Evolutionary conservation across 2,888 invertebrate species (phyloP).

Genomic region (Eutolmus rufibarbis): DNA sequence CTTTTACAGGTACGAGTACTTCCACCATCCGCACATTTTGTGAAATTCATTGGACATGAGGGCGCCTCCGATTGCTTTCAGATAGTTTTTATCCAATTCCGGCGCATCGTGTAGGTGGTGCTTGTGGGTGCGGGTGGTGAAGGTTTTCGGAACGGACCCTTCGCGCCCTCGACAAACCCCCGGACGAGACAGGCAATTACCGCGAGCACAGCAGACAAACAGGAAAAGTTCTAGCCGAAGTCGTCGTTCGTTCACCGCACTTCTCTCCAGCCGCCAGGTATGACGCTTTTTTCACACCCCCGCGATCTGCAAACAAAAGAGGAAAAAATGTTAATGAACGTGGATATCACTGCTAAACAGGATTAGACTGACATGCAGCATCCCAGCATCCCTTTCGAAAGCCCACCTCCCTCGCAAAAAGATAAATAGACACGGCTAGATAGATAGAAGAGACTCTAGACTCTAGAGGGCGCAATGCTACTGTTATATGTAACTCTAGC

Average conservation of each 20-base stretch:
- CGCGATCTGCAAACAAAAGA: not conserved
- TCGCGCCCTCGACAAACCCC: not conserved
- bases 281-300: not conserved
- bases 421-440: not conserved
- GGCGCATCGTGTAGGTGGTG: not conserved
- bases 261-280: not conserved
- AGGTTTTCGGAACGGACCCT: not conserved
- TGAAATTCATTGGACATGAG: slow-evolving; percentile 34
- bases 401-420: not conserved
- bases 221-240: not conserved
- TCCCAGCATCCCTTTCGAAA: not conserved
- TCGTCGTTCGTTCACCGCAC: not conserved
- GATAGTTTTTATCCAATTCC: slow-evolving; percentile 16
- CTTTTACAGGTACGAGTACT: slow-evolving; percentile 21
- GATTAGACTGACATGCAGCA: not conserved
- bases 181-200: not conserved
- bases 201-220: not conserved
- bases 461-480: not conserved
- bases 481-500: not conserved
- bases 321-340: not conserved
- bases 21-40: slow-evolving; percentile 38
- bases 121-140: not conserved
- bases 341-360: not conserved
- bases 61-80: slow-evolving; percentile 18
- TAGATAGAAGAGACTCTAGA: not conserved